A percentile compares a stretch with the other conserved stretches of the same genome.
These are phyloP conservation scores for Hybos culiciformis DNA, from an alignment of 2,888 invertebrate species.

Conservation along the genomic window DNA sequence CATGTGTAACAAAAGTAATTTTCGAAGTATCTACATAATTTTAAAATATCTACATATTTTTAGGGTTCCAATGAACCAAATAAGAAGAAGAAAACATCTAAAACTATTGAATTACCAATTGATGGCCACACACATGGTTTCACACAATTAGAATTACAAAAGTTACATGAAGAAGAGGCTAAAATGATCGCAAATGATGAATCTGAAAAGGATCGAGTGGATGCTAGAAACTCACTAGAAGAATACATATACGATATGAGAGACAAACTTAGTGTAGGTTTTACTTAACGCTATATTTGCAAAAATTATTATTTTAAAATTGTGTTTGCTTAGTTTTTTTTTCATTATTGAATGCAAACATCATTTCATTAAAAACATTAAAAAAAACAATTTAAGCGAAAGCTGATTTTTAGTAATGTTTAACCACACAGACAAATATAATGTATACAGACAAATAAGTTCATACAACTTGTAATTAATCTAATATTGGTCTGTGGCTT, in stretches of 20 bases:
- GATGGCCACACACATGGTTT: conserved; percentile 61
- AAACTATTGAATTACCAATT: conserved; percentile 73
- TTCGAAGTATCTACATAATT: background rate
- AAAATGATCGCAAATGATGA: conserved; percentile 76
- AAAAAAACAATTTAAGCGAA: too few relatives aligned
- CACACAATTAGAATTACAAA: conserved; percentile 55
- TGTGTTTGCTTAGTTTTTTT: too few relatives aligned
- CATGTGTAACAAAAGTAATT: background rate
- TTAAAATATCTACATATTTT: conserved; percentile 8
- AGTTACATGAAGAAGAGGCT: conserved; percentile 65
- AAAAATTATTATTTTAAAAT: too few relatives aligned
- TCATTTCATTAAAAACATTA: too few relatives aligned
- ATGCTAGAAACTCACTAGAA: conserved; percentile 92
- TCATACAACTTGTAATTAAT: too few relatives aligned
- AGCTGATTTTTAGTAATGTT: too few relatives aligned
- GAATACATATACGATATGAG: conserved; percentile 97
- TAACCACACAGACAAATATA: too few relatives aligned
- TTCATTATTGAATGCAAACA: too few relatives aligned
- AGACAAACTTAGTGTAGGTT: conserved; percentile 54
- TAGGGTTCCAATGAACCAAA: conserved; percentile 41
- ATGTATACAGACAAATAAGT: too few relatives aligned
- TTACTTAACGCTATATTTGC: too few relatives aligned
- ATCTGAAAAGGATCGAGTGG: conserved; percentile 87
- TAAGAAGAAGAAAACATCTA: conserved; percentile 69
- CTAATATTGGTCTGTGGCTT: too few relatives aligned